Percentiles rank a stretch among this genome's conserved stretches.
phyloP scores from a whole-genome alignment of 2,113 vertebrate species.

The Phalacrocorax pelagicus region DNA sequence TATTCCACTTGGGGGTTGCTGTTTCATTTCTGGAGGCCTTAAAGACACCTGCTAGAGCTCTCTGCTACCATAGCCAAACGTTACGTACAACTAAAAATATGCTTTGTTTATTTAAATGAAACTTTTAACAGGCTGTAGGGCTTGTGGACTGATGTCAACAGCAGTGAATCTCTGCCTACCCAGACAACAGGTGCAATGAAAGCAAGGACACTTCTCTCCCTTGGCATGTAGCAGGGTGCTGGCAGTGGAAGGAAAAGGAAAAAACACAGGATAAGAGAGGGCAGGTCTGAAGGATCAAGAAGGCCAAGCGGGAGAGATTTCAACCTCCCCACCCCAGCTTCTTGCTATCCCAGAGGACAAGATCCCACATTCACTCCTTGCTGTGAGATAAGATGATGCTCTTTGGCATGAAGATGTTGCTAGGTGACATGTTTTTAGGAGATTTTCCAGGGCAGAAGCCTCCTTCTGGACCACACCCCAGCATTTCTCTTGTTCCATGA shows the following conservation, averaged over 20 bases:
- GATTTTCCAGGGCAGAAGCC: not conserved
- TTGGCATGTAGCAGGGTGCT: rapidly evolving
- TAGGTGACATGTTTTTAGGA: not conserved
- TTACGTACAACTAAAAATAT: not conserved
- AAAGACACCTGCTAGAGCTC: slow-evolving; percentile 48
- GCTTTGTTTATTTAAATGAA: slow-evolving; percentile 15
- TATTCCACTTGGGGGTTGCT: not conserved
- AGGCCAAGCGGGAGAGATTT: not conserved
- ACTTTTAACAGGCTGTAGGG: not conserved
- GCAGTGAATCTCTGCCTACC: not conserved
- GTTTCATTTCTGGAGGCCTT: slow-evolving; percentile 7
- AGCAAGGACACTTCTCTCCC: not conserved
- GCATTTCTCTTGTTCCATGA: not conserved
- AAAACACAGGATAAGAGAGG: not conserved
- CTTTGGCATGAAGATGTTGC: not conserved
- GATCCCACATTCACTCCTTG: not conserved
- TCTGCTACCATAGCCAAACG: slow-evolving; percentile 5
- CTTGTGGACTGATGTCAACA: not conserved
- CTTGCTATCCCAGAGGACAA: not conserved
- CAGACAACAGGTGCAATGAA: not conserved
- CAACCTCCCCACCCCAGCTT: not conserved
- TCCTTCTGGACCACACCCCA: not conserved
- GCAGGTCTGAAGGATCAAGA: not conserved
- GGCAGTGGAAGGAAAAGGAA: not conserved
- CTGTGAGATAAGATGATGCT: not conserved